These are phyloP conservation scores for Ophonus ardosiacus DNA, from an alignment of 2,888 invertebrate genomes.

Conservation along the genomic window DNA sequence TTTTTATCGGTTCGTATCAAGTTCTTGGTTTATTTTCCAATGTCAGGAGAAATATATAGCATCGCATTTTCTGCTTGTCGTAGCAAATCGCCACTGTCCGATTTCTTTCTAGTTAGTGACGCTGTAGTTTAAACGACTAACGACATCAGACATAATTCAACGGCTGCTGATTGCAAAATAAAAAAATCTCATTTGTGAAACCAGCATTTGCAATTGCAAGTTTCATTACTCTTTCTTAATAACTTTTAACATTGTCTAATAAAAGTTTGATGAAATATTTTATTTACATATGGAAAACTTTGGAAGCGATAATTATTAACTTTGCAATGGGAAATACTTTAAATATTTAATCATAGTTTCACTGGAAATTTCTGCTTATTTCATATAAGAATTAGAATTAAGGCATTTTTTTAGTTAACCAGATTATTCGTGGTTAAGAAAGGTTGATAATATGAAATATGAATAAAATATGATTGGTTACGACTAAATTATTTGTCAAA, in stretches of 20 bases:
- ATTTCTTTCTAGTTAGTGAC: slow-evolving; percentile 48
- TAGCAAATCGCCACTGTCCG: slow-evolving; percentile 53
- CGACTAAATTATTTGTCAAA: no score
- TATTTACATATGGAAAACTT: not conserved
- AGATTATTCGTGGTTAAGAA: no score
- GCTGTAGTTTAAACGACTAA: slow-evolving; percentile 19
- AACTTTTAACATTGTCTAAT: not conserved
- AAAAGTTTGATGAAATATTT: not conserved
- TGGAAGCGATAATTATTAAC: not conserved
- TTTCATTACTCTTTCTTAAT: not conserved
- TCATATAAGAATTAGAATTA: no score
- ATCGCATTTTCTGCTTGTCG: slow-evolving; percentile 53
- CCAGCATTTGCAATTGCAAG: not conserved
- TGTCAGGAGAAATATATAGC: slow-evolving; percentile 50
- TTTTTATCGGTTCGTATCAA: slow-evolving; percentile 35
- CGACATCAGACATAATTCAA: slow-evolving; percentile 39
- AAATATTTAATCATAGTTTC: no score
- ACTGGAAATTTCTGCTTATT: no score
- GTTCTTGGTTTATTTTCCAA: slow-evolving; percentile 39
- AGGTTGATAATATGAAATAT: no score
- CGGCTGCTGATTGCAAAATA: slow-evolving; percentile 15
- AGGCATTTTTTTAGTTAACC: no score
- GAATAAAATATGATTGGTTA: no score
- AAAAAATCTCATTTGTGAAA: slow-evolving; percentile 7
- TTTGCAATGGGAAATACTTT: not conserved